Evolutionary conservation across 2,113 vertebrate genomes (phyloP).

Genomic region (Colinus virginianus): DNA sequence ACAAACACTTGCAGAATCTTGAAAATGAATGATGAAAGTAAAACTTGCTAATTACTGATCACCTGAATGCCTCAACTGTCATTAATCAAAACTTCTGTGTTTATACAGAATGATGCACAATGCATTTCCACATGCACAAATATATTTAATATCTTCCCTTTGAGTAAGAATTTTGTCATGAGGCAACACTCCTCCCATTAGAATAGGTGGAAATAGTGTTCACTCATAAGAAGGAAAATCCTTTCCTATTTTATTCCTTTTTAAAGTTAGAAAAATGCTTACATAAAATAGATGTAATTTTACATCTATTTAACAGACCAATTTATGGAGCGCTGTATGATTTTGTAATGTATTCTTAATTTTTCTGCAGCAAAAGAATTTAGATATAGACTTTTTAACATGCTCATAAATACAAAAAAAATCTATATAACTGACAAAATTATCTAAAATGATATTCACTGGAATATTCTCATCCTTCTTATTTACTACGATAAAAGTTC

Average conservation of each 20-base stretch:
- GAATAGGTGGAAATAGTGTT: not conserved
- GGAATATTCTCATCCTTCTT: not conserved
- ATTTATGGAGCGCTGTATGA: not conserved
- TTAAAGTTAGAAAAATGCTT: not conserved
- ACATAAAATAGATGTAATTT: not conserved
- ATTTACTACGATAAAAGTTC: not conserved
- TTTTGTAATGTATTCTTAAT: not conserved
- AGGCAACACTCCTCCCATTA: not conserved
- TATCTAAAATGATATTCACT: not conserved
- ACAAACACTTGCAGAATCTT: not conserved
- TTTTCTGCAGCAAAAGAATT: not conserved
- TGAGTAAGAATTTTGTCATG: rapidly evolving
- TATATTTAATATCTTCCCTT: not conserved
- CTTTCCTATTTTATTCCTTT: not conserved
- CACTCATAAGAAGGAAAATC: not conserved
- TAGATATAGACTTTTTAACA: not conserved
- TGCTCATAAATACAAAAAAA: not conserved
- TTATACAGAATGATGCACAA: not conserved
- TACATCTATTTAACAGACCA: not conserved
- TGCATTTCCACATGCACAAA: not conserved
- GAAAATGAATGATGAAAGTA: not conserved
- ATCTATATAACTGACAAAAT: not conserved
- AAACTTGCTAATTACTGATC: not conserved
- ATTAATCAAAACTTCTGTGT: not conserved
- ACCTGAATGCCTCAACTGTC: not conserved